These are phyloP conservation scores for Ficedula albicollis DNA, from an alignment of 2,797 vertebrate species.

Conservation along the genomic window DNA sequence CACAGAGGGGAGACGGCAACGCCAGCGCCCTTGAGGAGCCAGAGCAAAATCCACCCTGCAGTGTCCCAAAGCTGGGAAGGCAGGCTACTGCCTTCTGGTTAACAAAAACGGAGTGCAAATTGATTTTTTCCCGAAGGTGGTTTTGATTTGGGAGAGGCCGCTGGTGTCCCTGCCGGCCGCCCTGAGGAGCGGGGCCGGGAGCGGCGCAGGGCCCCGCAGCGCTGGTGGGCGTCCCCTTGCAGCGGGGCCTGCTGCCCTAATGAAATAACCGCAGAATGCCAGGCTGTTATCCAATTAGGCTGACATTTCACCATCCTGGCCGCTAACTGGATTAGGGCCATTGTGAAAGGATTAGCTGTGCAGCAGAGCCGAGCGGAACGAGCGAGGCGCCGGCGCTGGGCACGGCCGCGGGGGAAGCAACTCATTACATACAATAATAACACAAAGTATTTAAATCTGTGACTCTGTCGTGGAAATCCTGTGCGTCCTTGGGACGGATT, in stretches of 20 bases:
- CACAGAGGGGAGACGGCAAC: no score
- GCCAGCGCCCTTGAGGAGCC: background rate
- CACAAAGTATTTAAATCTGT: rapidly evolving
- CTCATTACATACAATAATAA: background rate
- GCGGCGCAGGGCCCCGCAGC: rapidly evolving
- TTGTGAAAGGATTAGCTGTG: slow-evolving; percentile 92
- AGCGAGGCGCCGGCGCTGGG: slow-evolving; percentile 53
- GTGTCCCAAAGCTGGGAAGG: background rate
- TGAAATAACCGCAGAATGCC: slow-evolving; percentile 77
- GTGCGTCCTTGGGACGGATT: background rate
- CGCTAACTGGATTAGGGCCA: slow-evolving; percentile 92
- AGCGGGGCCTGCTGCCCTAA: slow-evolving; percentile 57
- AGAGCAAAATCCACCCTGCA: background rate
- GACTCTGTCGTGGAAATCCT: rapidly evolving
- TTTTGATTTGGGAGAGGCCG: background rate
- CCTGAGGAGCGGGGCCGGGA: background rate
- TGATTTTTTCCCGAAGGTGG: background rate
- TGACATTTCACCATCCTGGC: slow-evolving; percentile 89
- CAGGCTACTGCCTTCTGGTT: background rate
- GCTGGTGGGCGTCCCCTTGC: slow-evolving; percentile 9
- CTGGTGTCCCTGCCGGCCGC: rapidly evolving
- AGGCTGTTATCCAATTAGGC: slow-evolving; percentile 88
- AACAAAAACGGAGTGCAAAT: background rate
- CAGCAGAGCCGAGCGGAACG: slow-evolving; percentile 77
- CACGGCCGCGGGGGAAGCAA: background rate